Conservation (phyloP, 2,797 vertebrate genomes). For the Myotis findleyi region DNA sequence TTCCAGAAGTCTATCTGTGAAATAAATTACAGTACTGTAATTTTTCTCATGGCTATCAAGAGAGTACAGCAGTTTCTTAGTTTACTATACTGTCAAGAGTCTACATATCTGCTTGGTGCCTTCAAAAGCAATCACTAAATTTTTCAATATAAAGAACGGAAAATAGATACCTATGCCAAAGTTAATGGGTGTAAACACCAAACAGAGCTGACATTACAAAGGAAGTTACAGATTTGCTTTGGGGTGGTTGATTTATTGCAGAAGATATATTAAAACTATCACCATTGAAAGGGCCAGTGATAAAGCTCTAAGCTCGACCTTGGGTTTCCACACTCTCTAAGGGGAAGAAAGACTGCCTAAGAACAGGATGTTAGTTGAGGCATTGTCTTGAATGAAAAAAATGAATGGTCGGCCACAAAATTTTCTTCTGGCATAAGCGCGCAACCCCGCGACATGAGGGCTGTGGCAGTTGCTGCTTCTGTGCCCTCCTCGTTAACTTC, state of each 20-base stretch:
- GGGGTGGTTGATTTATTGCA: not conserved
- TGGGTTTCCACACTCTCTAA: too few relatives aligned
- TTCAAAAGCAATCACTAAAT: not conserved
- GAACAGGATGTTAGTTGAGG: too few relatives aligned
- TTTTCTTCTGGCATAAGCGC: constrained; percentile 81
- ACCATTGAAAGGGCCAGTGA: too few relatives aligned
- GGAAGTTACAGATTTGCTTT: constrained; percentile 27
- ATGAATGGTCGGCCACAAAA: too few relatives aligned
- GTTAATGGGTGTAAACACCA: not conserved
- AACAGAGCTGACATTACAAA: not conserved
- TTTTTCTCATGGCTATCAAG: not conserved
- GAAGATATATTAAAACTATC: too few relatives aligned
- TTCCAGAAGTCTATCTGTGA: not conserved
- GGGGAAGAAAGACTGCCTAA: too few relatives aligned
- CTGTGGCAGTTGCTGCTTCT: constrained; percentile 92
- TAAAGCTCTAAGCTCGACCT: too few relatives aligned
- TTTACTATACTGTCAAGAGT: not conserved
- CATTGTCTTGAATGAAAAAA: too few relatives aligned
- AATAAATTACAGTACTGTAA: not conserved
- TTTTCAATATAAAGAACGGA: not conserved
- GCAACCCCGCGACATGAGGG: too few relatives aligned
- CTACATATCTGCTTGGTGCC: not conserved
- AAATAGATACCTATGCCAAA: not conserved
- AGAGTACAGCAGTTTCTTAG: too few relatives aligned
- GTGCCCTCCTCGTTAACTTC: constrained; percentile 98